Evolutionary conservation across 2,113 vertebrate species (phyloP), one percentile per base, ranked within the genome.

Genomic region (Channa argus): DNA sequence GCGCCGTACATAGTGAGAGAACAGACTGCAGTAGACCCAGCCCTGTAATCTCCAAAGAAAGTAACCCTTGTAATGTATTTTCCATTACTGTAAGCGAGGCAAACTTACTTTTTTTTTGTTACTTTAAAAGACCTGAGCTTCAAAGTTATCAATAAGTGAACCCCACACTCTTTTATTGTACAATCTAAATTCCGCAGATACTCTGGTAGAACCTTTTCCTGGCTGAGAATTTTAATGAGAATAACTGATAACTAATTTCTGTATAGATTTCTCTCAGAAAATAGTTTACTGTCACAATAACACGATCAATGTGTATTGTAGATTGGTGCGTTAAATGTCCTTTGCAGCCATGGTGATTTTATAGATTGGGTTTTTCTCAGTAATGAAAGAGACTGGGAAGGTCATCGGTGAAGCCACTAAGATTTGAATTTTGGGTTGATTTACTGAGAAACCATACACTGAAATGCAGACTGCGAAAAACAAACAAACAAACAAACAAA

Each of bases 11-110:
- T 10, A 4, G 47, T 45, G 12, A 71, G 67, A 49, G 60, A 41
- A 77, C 36, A 33, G 38, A 37, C 24, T 38, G 39, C n/a, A 64
- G 8, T 43, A 52, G 51, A 76, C 66, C 44, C 34, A 44, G 38
- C 12, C 33, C 55, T 45, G 34, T 56, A 44, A 67, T 71, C 7
- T 15, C 5, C 15, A 12, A 3, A 5, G 6, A 80, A 36, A 76
- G 33, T 6, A 64, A 2, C 36, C 7, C 2, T 24, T 63, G 3
- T 34, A 15, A 14, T 63, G 34, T n/a, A 39, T 55, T 61, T 46
- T 13, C 24, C 4, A 12, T 7, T 13, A 61, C 6, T 71, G 24
- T 24, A 24, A 24, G 24, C 24, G 24, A 24, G 24, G 24, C 24
- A 1, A 24, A 24, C 24, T 9, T 46, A 2, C 6, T 10, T 6